Conservation (phyloP, 2,113 vertebrate genomes). For the Poecile atricapillus region DNA sequence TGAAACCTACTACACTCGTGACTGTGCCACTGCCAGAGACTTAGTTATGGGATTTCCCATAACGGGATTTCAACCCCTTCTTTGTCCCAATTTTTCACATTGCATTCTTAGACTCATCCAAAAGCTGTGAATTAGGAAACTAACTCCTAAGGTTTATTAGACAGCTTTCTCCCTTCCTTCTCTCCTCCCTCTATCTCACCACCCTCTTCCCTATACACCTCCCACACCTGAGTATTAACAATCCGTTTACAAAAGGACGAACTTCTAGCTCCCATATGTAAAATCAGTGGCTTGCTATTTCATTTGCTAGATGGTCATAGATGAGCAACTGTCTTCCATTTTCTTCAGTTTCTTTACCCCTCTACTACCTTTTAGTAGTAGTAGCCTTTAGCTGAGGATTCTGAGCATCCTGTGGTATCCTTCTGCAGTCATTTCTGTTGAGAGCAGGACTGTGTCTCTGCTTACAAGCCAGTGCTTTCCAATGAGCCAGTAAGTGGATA, state of each 20-base stretch:
- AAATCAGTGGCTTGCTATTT: accelerated
- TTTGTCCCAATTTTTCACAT: background rate
- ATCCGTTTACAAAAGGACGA: background rate
- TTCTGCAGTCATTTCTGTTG: background rate
- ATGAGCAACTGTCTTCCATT: background rate
- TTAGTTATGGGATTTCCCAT: background rate
- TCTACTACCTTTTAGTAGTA: background rate
- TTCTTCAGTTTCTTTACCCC: background rate
- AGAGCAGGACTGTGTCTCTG: background rate
- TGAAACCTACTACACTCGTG: background rate
- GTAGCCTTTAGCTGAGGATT: background rate
- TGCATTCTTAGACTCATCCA: background rate
- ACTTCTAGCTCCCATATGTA: background rate
- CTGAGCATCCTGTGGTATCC: background rate
- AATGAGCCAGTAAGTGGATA: background rate
- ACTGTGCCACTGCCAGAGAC: background rate
- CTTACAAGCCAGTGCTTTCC: background rate
- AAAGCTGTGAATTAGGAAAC: background rate
- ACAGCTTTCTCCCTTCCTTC: background rate
- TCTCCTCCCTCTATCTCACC: background rate
- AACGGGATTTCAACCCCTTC: background rate
- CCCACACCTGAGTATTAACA: accelerated
- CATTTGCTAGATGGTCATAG: background rate
- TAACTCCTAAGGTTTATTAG: accelerated
- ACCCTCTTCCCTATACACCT: accelerated